phyloP scores from a whole-genome alignment of 2,797 vertebrate species.

The Malurus leucopterus region DNA sequence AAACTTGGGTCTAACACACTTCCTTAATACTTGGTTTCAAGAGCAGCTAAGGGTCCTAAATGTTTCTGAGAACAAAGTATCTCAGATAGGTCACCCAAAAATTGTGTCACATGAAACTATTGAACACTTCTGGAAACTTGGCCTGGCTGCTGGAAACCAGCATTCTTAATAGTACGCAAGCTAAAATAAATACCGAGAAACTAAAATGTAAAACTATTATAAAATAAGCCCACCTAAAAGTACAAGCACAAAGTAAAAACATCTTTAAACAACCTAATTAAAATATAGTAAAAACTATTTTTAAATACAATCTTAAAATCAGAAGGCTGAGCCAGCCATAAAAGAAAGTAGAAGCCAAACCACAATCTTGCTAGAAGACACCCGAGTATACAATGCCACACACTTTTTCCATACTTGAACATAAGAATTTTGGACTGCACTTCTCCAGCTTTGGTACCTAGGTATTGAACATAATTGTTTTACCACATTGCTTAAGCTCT shows the following conservation, averaged over 20 bases:
- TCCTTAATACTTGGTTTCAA: background rate
- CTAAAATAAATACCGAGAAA: conserved; percentile 41
- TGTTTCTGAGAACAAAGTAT: conserved; percentile 2
- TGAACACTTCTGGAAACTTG: conserved; percentile 54
- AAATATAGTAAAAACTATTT: conserved; percentile 48
- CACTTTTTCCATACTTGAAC: conserved; percentile 37
- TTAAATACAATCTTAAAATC: conserved; percentile 31
- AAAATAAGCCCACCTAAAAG: conserved; percentile 23
- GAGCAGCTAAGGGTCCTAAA: background rate
- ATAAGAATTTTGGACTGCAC: conserved; percentile 12
- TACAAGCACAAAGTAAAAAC: conserved; percentile 35
- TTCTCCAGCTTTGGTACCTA: conserved; percentile 30
- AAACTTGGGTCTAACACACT: background rate
- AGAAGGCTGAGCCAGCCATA: background rate
- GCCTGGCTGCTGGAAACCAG: conserved; percentile 41
- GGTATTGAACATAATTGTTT: conserved; percentile 40
- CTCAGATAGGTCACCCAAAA: conserved; percentile 38
- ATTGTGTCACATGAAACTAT: conserved; percentile 34
- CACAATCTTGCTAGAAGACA: conserved; percentile 45
- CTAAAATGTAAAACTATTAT: conserved; percentile 13
- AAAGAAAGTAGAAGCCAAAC: conserved; percentile 32
- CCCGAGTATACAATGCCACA: conserved; percentile 31
- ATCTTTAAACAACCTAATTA: conserved; percentile 41
- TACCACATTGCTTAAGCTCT: conserved; percentile 9
- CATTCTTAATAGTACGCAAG: background rate